A percentile compares a stretch with the other conserved stretches of the same genome.
Evolutionary conservation across 2,113 vertebrate genomes (phyloP).

Genomic region (Chaetorhynchus papuensis): DNA sequence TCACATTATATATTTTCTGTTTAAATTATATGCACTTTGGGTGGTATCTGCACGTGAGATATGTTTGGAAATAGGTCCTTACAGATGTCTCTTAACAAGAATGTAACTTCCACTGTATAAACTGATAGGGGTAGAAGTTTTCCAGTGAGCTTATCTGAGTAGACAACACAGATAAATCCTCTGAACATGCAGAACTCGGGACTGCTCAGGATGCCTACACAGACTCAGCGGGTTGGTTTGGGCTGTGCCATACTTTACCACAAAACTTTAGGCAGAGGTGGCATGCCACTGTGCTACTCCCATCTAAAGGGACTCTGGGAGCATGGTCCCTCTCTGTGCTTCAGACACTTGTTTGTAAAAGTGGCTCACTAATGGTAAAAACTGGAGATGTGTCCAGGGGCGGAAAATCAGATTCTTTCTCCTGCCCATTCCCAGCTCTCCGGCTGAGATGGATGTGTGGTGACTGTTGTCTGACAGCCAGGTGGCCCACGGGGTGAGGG

Average conservation of each 20-base stretch:
- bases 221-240: fast-evolving
- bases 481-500: fast-evolving
- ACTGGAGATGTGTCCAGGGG: fast-evolving
- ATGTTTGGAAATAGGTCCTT: neutral
- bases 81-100: neutral
- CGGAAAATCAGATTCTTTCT: neutral
- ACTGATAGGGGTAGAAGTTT: neutral
- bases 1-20: fast-evolving
- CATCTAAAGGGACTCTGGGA: neutral
- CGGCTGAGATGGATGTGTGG: fast-evolving
- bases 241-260: neutral
- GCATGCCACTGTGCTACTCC: neutral
- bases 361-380: neutral
- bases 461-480: neutral
- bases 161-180: fast-evolving
- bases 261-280: neutral
- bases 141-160: neutral
- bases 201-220: neutral
- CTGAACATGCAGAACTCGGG: neutral
- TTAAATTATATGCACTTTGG: neutral
- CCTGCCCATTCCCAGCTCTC: neutral
- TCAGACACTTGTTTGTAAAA: neutral
- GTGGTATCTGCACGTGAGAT: neutral
- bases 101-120: neutral
- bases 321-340: neutral